phyloP scores from a whole-genome alignment of 2,797 vertebrate species.

The Rhabdophis nuchalis region DNA sequence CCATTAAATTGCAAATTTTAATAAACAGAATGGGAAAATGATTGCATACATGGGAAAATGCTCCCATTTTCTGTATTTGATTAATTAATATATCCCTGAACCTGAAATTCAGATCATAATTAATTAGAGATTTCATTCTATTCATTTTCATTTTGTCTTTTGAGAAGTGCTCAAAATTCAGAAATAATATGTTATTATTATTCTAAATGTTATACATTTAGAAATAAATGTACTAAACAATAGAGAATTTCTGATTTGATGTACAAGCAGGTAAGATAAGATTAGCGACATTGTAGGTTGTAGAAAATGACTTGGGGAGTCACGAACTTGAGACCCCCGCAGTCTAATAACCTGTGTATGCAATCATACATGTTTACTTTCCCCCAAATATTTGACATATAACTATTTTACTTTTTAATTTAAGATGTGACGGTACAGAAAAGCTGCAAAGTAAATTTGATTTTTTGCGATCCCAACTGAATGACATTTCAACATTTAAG shows the following conservation, averaged over 20 bases:
- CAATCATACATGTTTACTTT: neutral
- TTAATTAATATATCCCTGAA: neutral
- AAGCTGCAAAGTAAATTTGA: conserved; percentile 91
- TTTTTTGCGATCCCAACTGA: conserved; percentile 86
- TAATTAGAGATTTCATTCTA: neutral
- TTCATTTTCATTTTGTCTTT: neutral
- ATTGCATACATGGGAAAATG: neutral
- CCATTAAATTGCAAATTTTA: neutral
- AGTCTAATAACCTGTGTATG: neutral
- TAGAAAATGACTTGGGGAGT: neutral
- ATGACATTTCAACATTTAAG: conserved; percentile 86
- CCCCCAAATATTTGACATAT: neutral
- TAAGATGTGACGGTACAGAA: conserved; percentile 92
- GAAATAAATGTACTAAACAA: neutral
- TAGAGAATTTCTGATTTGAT: neutral
- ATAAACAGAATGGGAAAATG: neutral
- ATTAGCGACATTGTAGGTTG: neutral
- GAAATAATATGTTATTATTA: neutral
- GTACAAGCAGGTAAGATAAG: neutral
- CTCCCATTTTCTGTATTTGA: neutral
- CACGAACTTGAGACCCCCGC: neutral
- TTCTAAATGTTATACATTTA: no score
- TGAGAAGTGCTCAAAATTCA: neutral
- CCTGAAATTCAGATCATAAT: neutral
- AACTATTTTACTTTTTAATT: conserved; percentile 28